phyloP scores from a whole-genome alignment of 2,888 invertebrate species.

The Clostera curtula region DNA sequence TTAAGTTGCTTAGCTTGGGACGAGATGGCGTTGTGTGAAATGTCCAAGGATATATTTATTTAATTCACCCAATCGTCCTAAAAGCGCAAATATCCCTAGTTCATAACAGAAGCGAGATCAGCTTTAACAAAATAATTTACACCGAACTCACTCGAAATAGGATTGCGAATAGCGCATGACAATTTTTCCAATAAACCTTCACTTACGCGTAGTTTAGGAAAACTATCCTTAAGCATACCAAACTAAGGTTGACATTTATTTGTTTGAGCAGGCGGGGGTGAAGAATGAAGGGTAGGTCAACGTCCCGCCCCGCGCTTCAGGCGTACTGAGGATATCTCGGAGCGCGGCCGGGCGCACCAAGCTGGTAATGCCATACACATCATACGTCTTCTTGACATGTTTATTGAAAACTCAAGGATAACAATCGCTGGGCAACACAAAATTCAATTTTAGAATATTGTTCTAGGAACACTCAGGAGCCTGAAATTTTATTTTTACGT shows the following conservation, averaged over 20 bases:
- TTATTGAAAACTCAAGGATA: conserved; percentile 33
- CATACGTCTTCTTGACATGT: conserved; percentile 33
- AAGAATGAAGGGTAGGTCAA: conserved; percentile 54
- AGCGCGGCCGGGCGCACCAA: conserved; percentile 18
- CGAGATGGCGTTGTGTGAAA: too few relatives aligned
- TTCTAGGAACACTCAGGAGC: conserved; percentile 18
- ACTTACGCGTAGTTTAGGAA: conserved; percentile 30
- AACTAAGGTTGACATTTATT: conserved; percentile 53
- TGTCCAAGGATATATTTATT: too few relatives aligned
- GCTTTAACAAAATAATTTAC: conserved; percentile 40
- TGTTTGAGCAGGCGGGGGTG: conserved; percentile 27
- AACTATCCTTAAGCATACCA: conserved; percentile 35
- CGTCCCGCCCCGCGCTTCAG: conserved; percentile 31
- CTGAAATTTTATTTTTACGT: too few relatives aligned
- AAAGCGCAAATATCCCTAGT: conserved; percentile 1
- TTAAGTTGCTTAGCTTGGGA: too few relatives aligned
- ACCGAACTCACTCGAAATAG: conserved; percentile 50
- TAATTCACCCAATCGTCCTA: too few relatives aligned
- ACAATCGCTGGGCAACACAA: conserved; percentile 25
- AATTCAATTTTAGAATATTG: conserved; percentile 23
- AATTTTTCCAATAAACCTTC: conserved; percentile 46
- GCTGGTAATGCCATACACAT: conserved; percentile 19
- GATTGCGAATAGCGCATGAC: conserved; percentile 48
- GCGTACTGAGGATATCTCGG: conserved; percentile 25
- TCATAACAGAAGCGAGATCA: conserved; percentile 21